phyloP scores from a whole-genome alignment of 2,888 invertebrate species.

The Tipula vernalis region DNA sequence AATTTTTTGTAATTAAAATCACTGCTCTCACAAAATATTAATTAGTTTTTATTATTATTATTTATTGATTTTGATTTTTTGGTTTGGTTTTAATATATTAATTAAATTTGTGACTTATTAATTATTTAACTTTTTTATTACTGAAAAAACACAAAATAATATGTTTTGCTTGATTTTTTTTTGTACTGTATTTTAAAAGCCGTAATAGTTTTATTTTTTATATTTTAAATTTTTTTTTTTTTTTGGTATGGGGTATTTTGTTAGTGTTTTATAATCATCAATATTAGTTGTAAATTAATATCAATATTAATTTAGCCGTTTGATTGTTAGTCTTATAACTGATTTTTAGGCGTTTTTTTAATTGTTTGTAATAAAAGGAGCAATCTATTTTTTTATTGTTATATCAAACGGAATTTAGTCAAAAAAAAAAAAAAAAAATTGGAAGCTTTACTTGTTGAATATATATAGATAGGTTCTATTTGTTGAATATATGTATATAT shows the following conservation, averaged over 20 bases:
- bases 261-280: neutral
- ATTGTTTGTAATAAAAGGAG: no score
- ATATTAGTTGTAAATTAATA: neutral
- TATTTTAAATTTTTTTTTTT: neutral
- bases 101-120: neutral
- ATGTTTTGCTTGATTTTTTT: neutral
- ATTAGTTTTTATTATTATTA: neutral
- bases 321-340: neutral
- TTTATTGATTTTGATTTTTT: neutral
- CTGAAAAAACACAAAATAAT: neutral
- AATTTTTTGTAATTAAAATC: neutral
- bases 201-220: neutral
- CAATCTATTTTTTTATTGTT: no score
- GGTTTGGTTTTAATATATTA: neutral
- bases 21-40: constrained; percentile 7
- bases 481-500: no score
- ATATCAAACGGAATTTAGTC: no score
- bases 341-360: no score
- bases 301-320: neutral
- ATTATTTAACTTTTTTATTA: neutral
- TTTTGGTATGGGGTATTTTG: neutral
- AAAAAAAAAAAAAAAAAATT: no score
- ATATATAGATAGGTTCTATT: no score
- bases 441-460: no score
- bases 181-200: neutral